A percentile compares a stretch with the other conserved stretches of the same genome.
Conservation (phyloP, 2,888 invertebrate species). For the Danaus chrysippus region DNA sequence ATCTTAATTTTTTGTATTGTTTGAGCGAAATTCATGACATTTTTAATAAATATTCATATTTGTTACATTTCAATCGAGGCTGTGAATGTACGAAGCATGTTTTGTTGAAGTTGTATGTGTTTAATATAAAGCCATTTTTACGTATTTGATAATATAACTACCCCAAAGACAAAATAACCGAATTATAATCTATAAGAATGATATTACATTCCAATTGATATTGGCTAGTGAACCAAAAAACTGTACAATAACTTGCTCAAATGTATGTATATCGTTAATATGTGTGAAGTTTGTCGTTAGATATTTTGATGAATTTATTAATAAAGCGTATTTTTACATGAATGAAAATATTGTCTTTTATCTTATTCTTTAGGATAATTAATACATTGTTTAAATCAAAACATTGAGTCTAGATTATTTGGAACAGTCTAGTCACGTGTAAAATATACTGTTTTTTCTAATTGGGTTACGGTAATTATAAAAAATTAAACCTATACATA, state of each 20-base stretch:
- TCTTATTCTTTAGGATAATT: too few relatives aligned
- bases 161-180: constrained; percentile 32
- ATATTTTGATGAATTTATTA: too few relatives aligned
- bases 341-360: too few relatives aligned
- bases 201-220: background rate
- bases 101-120: background rate
- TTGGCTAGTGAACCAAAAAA: constrained; percentile 7
- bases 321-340: too few relatives aligned
- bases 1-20: constrained; percentile 7
- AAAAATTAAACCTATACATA: too few relatives aligned
- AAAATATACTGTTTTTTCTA: too few relatives aligned
- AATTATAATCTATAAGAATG: background rate
- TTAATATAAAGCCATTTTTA: too few relatives aligned
- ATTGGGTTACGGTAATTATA: too few relatives aligned
- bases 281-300: too few relatives aligned
- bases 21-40: constrained; percentile 60
- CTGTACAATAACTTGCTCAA: constrained; percentile 2
- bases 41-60: constrained; percentile 13
- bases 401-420: too few relatives aligned
- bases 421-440: too few relatives aligned
- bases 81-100: constrained; percentile 42
- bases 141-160: background rate
- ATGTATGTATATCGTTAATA: background rate
- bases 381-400: too few relatives aligned
- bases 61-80: constrained; percentile 39